Percentiles rank a stretch among this genome's conserved stretches.
These are phyloP conservation scores for Ictalurus punctatus DNA, from an alignment of 2,113 vertebrate genomes.

Conservation along the genomic window DNA sequence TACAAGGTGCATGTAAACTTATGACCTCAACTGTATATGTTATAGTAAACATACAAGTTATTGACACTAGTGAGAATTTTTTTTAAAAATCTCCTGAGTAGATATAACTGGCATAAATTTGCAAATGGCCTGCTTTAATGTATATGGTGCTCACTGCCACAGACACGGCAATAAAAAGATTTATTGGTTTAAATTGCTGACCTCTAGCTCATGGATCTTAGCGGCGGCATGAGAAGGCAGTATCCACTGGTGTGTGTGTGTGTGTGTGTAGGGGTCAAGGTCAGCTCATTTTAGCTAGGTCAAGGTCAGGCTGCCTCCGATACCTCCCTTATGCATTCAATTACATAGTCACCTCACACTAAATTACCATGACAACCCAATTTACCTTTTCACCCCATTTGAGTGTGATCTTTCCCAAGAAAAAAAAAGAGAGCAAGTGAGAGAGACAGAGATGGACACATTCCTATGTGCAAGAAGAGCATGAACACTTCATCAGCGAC, in stretches of 20 bases:
- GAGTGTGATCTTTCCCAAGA: conserved; percentile 46
- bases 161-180: conserved; percentile 57
- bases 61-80: not conserved
- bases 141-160: conserved; percentile 47
- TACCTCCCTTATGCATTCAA: conserved; percentile 69
- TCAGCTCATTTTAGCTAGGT: conserved; percentile 74
- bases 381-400: conserved; percentile 70
- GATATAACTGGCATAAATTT: not conserved
- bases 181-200: conserved; percentile 72
- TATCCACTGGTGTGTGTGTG: conserved; percentile 23
- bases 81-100: not conserved
- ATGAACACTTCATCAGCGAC: conserved; percentile 24
- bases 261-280: conserved; percentile 66
- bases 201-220: conserved; percentile 52
- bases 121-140: conserved; percentile 36
- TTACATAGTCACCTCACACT: conserved; percentile 75
- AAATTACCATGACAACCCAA: conserved; percentile 78
- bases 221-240: conserved; percentile 20
- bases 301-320: conserved; percentile 71
- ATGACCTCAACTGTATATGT: too few species aligned
- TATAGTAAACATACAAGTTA: not conserved
- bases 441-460: conserved; percentile 32
- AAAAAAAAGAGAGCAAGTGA: conserved; percentile 35
- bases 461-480: not conserved
- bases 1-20: too few species aligned